Percentiles rank a stretch among this genome's conserved stretches.
phyloP scores from a whole-genome alignment of 2,888 invertebrate species.

The Neoitamus cyanurus region DNA sequence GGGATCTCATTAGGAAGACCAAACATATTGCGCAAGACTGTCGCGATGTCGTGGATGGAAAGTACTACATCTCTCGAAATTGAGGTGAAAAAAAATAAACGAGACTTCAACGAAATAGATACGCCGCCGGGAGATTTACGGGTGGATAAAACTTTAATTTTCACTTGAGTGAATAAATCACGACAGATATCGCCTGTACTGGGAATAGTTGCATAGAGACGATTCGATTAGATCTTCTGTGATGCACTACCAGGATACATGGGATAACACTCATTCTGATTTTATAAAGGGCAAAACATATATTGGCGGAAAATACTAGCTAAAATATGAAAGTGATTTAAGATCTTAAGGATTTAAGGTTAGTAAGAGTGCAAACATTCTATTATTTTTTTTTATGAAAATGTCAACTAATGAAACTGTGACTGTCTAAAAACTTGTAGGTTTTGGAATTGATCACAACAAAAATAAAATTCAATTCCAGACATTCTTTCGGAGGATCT shows the following conservation, averaged over 20 bases:
- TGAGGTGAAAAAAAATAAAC: neutral
- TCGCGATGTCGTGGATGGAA: neutral
- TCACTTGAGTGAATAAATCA: neutral
- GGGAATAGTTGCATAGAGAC: neutral
- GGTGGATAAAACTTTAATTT: neutral
- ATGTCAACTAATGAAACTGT: too few relatives aligned
- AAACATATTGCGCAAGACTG: neutral
- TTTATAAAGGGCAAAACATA: neutral
- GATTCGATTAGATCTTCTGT: neutral
- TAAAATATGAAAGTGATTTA: too few relatives aligned
- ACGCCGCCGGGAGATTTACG: neutral
- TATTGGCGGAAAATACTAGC: too few relatives aligned
- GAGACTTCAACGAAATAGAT: neutral
- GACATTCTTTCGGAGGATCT: too few relatives aligned
- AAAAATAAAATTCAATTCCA: too few relatives aligned
- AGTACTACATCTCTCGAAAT: neutral
- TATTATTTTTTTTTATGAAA: too few relatives aligned
- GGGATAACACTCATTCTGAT: neutral
- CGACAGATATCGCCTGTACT: neutral
- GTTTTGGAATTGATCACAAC: too few relatives aligned
- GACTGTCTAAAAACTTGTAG: too few relatives aligned
- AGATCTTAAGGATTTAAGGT: too few relatives aligned
- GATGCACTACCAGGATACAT: neutral
- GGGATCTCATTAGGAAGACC: neutral
- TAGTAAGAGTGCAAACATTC: too few relatives aligned